Conservation (phyloP, 2,113 vertebrate genomes). For the Himantopus leucocephalus region DNA sequence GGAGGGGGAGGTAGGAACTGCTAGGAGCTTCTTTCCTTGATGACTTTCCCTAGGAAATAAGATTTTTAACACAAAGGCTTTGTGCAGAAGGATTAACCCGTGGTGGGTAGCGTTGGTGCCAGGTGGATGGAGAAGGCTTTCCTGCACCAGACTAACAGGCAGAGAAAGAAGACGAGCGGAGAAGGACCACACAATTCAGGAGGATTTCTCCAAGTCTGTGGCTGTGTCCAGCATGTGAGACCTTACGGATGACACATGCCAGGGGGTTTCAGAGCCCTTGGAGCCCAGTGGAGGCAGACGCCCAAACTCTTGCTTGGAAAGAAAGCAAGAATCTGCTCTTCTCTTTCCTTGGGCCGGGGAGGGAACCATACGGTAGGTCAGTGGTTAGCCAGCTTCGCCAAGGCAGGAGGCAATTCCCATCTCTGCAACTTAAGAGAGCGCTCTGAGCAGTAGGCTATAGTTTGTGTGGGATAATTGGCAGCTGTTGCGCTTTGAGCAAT, state of each 20-base stretch:
- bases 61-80: background rate
- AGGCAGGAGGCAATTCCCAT: background rate
- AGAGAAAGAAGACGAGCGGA: background rate
- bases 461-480: background rate
- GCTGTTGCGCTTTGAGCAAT: background rate
- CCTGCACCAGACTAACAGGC: background rate
- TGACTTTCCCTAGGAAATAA: background rate
- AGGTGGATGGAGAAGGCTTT: background rate
- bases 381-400: background rate
- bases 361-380: background rate
- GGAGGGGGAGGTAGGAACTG: background rate
- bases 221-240: background rate
- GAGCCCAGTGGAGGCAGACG: background rate
- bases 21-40: background rate
- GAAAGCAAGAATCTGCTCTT: background rate
- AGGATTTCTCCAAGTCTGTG: background rate
- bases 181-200: background rate
- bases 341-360: background rate
- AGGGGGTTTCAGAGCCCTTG: background rate
- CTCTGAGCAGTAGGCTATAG: background rate
- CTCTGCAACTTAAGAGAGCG: background rate
- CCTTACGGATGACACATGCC: background rate
- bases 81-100: background rate
- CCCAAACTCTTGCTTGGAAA: background rate
- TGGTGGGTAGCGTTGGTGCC: background rate